phyloP scores from a whole-genome alignment of 1,140 invertebrate species.

The Mya arenaria region DNA sequence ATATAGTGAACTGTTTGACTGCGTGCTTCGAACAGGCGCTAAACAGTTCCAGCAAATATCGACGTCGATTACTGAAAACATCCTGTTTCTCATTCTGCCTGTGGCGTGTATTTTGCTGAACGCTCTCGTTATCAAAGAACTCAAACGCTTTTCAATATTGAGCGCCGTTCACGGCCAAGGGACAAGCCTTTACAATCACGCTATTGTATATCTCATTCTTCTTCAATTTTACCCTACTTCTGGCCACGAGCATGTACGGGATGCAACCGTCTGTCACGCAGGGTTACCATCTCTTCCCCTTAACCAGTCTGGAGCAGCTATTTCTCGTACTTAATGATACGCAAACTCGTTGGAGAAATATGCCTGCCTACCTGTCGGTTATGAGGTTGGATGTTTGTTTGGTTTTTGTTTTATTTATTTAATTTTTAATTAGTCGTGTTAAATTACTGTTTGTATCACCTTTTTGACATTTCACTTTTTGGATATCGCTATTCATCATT shows the following conservation, averaged over 20 bases:
- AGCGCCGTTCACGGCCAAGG: slow-evolving; percentile 43
- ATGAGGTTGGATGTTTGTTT: too few relatives aligned
- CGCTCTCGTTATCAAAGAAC: slow-evolving; percentile 66
- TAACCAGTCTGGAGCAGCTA: slow-evolving; percentile 66
- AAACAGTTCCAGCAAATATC: slow-evolving; percentile 55
- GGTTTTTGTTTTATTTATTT: too few relatives aligned
- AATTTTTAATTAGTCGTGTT: too few relatives aligned
- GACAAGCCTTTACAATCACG: slow-evolving; percentile 71
- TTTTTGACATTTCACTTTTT: too few relatives aligned
- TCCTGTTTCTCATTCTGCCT: slow-evolving; percentile 70
- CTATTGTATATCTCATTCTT: slow-evolving; percentile 75
- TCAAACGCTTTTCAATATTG: slow-evolving; percentile 65
- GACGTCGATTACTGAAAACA: slow-evolving; percentile 68
- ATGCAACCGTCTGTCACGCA: slow-evolving; percentile 58
- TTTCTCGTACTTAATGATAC: slow-evolving; percentile 66
- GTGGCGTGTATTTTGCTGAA: slow-evolving; percentile 71
- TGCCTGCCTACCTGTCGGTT: slow-evolving; percentile 75
- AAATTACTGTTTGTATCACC: too few relatives aligned
- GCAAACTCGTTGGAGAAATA: slow-evolving; percentile 72
- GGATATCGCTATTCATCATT: too few relatives aligned
- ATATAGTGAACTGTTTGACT: background rate
- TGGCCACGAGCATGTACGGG: slow-evolving; percentile 67
- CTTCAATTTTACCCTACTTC: slow-evolving; percentile 73
- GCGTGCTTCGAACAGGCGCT: background rate
- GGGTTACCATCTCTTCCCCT: slow-evolving; percentile 41